phyloP scores from a whole-genome alignment of 1,140 invertebrate species.

The Hylyphantes graminicola region DNA sequence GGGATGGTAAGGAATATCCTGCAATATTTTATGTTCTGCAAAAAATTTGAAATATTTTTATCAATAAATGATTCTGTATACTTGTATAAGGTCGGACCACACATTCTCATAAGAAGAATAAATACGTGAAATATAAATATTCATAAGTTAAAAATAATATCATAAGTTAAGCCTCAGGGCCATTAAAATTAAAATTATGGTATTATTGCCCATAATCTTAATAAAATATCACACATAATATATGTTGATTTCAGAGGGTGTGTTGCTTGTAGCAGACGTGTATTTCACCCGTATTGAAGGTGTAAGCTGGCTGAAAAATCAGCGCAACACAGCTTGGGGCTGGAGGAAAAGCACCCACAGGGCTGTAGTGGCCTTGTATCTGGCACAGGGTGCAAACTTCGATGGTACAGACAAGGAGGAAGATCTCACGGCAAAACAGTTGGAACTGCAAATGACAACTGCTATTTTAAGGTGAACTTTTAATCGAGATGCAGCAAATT shows the following conservation, averaged over 20 bases:
- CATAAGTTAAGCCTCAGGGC: not conserved
- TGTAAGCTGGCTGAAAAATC: not conserved
- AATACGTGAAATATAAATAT: not conserved
- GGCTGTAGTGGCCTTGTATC: conserved; percentile 18
- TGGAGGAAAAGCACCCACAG: conserved; percentile 34
- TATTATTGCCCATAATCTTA: not conserved
- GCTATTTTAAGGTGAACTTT: conserved; percentile 17
- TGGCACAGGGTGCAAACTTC: conserved; percentile 30
- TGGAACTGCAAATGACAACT: conserved; percentile 7
- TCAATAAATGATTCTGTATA: not conserved
- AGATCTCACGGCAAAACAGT: conserved; percentile 40
- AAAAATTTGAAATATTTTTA: no score
- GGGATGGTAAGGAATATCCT: no score
- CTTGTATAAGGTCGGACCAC: not conserved
- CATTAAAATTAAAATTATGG: not conserved
- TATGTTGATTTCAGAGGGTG: conserved; percentile 18
- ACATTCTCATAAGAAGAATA: not conserved
- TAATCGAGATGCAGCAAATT: not conserved
- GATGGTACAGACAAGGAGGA: conserved; percentile 13
- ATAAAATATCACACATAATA: not conserved
- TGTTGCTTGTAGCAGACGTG: not conserved
- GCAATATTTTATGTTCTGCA: no score
- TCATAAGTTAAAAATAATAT: not conserved
- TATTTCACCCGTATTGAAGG: not conserved
- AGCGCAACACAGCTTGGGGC: conserved; percentile 12